phyloP scores from a whole-genome alignment of 2,113 vertebrate species.

The Dromiciops gliroides region DNA sequence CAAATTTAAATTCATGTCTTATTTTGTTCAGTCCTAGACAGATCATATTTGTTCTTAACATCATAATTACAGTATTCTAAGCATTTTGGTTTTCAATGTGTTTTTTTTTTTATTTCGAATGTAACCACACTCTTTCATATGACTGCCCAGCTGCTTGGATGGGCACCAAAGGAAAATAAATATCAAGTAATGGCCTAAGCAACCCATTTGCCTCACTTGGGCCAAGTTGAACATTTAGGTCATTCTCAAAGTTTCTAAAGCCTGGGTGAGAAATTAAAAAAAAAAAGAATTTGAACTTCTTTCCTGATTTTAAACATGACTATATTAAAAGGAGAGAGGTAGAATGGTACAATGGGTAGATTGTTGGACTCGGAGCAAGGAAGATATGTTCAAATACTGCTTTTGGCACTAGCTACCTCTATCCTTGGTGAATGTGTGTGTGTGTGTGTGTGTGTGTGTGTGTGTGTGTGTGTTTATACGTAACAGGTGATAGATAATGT shows the following conservation, averaged over 20 bases:
- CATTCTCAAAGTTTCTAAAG: slow-evolving; percentile 19
- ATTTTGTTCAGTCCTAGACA: slow-evolving; percentile 50
- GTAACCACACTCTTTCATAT: neutral
- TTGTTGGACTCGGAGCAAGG: neutral
- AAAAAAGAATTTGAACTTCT: neutral
- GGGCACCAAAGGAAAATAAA: neutral
- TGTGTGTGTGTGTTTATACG: no score
- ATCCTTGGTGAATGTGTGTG: no score
- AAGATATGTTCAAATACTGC: neutral
- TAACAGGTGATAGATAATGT: no score
- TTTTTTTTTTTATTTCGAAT: slow-evolving; percentile 22
- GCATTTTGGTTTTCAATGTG: slow-evolving; percentile 29
- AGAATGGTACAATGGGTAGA: neutral
- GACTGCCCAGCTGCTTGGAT: neutral
- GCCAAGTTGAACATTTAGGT: neutral
- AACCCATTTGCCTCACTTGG: slow-evolving; percentile 14
- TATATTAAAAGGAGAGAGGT: neutral
- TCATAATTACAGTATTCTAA: slow-evolving; percentile 15
- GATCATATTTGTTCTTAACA: slow-evolving; percentile 43
- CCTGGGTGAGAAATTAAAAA: neutral
- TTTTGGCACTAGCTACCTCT: neutral
- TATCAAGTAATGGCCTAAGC: slow-evolving; percentile 17
- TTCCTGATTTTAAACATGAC: neutral
- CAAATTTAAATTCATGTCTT: slow-evolving; percentile 60
- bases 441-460: no score